These are phyloP conservation scores for Stenchaetothrips biformis DNA, from an alignment of 2,888 invertebrate species.

Conservation along the genomic window DNA sequence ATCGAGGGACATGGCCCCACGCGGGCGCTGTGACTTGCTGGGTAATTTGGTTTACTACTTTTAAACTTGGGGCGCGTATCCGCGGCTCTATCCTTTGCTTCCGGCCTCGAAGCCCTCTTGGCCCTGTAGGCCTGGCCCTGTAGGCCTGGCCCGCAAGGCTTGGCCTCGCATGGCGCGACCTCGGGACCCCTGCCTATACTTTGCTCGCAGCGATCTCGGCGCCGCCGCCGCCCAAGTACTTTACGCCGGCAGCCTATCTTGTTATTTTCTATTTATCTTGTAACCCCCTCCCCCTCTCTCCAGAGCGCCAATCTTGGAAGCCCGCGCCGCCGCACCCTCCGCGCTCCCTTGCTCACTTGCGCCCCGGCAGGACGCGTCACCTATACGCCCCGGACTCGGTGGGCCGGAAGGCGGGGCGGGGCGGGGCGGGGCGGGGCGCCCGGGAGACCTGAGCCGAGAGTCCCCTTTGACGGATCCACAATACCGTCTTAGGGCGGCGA, in stretches of 20 bases:
- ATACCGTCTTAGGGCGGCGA: background rate
- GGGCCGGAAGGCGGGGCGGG: background rate
- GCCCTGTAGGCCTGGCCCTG: too few relatives aligned
- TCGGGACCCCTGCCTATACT: too few relatives aligned
- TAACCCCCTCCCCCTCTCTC: background rate
- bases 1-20: too few relatives aligned
- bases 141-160: too few relatives aligned
- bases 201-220: background rate
- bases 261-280: constrained; percentile 25
- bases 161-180: too few relatives aligned
- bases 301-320: constrained; percentile 9
- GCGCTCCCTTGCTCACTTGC: background rate
- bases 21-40: too few relatives aligned
- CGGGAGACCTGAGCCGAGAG: too few relatives aligned
- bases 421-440: background rate
- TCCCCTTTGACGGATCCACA: too few relatives aligned
- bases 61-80: too few relatives aligned
- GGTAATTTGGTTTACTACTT: too few relatives aligned
- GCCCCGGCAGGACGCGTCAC: background rate
- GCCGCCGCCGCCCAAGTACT: constrained; percentile 11
- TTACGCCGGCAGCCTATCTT: constrained; percentile 20
- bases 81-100: too few relatives aligned
- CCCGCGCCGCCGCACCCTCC: background rate
- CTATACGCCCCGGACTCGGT: background rate
- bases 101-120: too few relatives aligned